These are phyloP conservation scores for Megalurothrips usitatus DNA, from an alignment of 2,888 invertebrate species.

Conservation along the genomic window DNA sequence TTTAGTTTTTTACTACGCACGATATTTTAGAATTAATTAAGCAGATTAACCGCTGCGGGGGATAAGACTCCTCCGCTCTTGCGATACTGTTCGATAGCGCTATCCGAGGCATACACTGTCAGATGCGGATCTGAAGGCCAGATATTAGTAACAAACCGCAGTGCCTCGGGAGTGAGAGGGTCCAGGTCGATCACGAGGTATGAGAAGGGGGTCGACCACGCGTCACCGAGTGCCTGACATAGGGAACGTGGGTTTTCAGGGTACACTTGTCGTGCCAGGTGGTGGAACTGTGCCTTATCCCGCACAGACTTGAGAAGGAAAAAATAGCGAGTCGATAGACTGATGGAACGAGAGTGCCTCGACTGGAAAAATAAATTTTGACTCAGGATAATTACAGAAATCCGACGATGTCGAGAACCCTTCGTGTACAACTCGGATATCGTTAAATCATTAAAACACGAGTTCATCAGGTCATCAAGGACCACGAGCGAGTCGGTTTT, in stretches of 20 bases:
- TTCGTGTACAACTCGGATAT: neutral
- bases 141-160: neutral
- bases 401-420: neutral
- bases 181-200: neutral
- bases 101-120: neutral
- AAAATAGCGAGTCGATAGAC: neutral
- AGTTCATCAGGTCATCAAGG: neutral
- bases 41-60: too few relatives aligned
- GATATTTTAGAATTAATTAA: neutral
- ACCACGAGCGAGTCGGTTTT: neutral
- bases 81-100: neutral
- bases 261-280: neutral
- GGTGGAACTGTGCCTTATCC: neutral
- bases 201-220: neutral
- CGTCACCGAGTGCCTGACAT: neutral
- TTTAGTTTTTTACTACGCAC: too few relatives aligned
- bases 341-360: neutral
- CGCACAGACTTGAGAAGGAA: neutral
- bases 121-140: too few relatives aligned
- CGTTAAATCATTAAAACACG: neutral
- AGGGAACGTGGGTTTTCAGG: neutral
- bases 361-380: neutral
- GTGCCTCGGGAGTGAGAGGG: neutral
- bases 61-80: neutral
- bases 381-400: neutral